Conservation (phyloP, 2,888 invertebrate genomes). For the Homarus gammarus region DNA sequence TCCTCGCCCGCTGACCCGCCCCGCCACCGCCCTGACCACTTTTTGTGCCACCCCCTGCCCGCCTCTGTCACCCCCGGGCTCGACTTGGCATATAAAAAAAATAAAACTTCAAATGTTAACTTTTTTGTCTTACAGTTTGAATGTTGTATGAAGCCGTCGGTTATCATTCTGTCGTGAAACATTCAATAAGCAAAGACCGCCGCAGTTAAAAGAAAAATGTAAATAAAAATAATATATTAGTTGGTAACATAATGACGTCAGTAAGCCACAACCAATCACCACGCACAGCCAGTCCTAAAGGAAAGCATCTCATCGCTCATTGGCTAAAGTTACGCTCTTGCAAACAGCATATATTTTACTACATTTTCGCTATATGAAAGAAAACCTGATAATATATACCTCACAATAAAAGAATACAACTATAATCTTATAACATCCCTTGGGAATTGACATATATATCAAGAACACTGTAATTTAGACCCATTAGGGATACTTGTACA, state of each 20-base stretch:
- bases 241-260: slow-evolving; percentile 57
- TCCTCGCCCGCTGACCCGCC: slow-evolving; percentile 70
- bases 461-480: not conserved
- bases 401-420: no score
- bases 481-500: not conserved
- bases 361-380: not conserved
- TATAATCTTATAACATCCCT: no score
- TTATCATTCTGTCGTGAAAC: not conserved
- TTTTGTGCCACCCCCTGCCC: slow-evolving; percentile 57
- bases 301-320: slow-evolving; percentile 41
- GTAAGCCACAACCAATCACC: slow-evolving; percentile 35
- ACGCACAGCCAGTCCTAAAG: slow-evolving; percentile 34
- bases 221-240: not conserved
- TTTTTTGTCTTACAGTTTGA: not conserved
- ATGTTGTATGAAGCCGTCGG: not conserved
- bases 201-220: not conserved
- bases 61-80: slow-evolving; percentile 64
- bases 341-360: not conserved
- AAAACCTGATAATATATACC: no score
- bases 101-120: slow-evolving; percentile 14
- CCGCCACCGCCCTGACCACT: slow-evolving; percentile 66
- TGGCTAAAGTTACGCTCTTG: slow-evolving; percentile 31
- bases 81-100: slow-evolving; percentile 10
- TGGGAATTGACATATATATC: not conserved
- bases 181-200: not conserved